Conservation (phyloP, 2,797 vertebrate genomes). For the Cryptoblepharus egeriae region DNA sequence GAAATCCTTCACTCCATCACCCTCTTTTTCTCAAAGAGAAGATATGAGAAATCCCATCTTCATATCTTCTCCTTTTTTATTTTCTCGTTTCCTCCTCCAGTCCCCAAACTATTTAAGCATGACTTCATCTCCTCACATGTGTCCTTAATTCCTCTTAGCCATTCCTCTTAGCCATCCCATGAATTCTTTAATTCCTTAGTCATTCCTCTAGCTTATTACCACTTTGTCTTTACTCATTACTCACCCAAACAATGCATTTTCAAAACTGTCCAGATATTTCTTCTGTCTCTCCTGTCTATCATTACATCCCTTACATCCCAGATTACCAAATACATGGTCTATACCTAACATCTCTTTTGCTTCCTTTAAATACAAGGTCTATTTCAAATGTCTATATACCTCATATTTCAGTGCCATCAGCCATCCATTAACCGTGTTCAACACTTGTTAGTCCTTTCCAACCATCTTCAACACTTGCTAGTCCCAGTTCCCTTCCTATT, state of each 20-base stretch:
- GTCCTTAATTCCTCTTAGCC: neutral
- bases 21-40: neutral
- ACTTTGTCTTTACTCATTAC: neutral
- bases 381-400: neutral
- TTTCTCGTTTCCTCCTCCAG: neutral
- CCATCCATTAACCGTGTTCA: neutral
- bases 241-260: neutral
- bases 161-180: neutral
- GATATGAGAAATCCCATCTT: neutral
- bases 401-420: neutral
- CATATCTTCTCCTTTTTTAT: neutral
- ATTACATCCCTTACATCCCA: neutral
- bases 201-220: neutral
- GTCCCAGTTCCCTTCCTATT: neutral
- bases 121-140: neutral
- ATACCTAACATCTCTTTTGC: neutral
- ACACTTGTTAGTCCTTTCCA: neutral
- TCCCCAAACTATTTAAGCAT: neutral
- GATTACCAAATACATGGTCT: neutral
- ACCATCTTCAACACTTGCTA: no score
- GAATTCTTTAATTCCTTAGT: neutral
- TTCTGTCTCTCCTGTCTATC: neutral
- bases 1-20: neutral
- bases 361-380: neutral
- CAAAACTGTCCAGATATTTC: neutral